Conservation (phyloP, 2,888 invertebrate genomes). For the Ophioninae sp. region DNA sequence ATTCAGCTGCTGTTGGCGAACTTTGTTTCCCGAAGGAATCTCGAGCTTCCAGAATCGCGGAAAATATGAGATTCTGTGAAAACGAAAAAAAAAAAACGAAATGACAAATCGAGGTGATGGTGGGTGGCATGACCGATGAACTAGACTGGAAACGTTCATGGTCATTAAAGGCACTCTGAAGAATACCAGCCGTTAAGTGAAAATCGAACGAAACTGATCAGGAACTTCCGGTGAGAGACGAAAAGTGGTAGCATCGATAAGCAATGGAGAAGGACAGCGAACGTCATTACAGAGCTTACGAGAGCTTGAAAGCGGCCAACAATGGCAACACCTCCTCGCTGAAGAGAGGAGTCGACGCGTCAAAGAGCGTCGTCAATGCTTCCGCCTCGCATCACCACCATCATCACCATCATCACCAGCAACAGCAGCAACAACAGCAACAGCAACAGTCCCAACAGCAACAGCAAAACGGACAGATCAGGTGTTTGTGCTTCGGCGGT, state of each 20-base stretch:
- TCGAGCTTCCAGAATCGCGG: not conserved
- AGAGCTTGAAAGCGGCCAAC: conserved; percentile 79
- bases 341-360: conserved; percentile 72
- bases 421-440: conserved; percentile 70
- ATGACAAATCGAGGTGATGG: not conserved
- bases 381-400: conserved; percentile 45
- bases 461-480: conserved; percentile 72
- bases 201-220: not conserved
- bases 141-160: not conserved
- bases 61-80: not conserved
- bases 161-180: not conserved
- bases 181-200: not conserved
- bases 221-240: not conserved
- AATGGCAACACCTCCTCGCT: conserved; percentile 79
- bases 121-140: not conserved
- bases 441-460: conserved; percentile 67
- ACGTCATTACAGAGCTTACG: conserved; percentile 79
- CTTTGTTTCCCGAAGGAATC: conserved; percentile 5
- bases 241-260: conserved; percentile 17
- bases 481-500: conserved; percentile 79
- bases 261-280: conserved; percentile 78
- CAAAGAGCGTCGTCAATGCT: conserved; percentile 53
- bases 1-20: not conserved
- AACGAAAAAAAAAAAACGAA: not conserved
- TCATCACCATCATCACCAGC: conserved; percentile 61